Conservation (phyloP, 2,113 vertebrate species). For the Thermophis baileyi region DNA sequence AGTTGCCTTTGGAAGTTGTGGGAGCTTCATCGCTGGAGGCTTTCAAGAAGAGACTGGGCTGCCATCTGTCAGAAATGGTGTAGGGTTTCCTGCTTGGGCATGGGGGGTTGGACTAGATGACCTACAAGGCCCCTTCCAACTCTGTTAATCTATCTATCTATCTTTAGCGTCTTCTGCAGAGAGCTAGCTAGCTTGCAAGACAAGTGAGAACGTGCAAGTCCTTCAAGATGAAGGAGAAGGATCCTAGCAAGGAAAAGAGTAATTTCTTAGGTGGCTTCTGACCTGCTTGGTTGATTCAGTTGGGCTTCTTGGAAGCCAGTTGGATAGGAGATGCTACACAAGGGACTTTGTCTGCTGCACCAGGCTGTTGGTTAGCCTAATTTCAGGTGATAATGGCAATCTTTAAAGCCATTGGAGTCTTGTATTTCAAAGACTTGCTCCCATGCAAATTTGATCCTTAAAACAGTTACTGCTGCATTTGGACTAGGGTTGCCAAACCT, state of each 20-base stretch:
- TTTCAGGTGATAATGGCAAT: not conserved
- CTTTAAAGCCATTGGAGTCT: not conserved
- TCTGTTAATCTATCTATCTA: too few relatives aligned
- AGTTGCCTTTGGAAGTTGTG: too few relatives aligned
- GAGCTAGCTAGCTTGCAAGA: not conserved
- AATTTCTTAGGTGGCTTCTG: not conserved
- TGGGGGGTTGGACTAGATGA: too few relatives aligned
- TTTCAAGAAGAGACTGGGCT: too few relatives aligned
- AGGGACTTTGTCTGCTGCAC: not conserved
- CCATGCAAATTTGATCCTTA: not conserved
- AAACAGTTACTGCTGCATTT: not conserved
- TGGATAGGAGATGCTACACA: not conserved
- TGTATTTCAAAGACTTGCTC: not conserved
- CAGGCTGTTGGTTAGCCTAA: not conserved
- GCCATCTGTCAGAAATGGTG: too few relatives aligned
- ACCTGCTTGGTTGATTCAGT: not conserved
- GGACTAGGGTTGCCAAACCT: not conserved
- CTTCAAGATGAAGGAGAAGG: not conserved
- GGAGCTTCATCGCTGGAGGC: too few relatives aligned
- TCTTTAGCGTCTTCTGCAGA: not conserved
- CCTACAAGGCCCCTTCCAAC: too few relatives aligned
- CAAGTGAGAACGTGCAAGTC: not conserved
- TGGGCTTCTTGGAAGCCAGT: not conserved
- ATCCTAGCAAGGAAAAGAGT: not conserved
- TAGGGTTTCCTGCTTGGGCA: too few relatives aligned